Conservation (phyloP, 2,888 invertebrate genomes). For the Merodon equestris region DNA sequence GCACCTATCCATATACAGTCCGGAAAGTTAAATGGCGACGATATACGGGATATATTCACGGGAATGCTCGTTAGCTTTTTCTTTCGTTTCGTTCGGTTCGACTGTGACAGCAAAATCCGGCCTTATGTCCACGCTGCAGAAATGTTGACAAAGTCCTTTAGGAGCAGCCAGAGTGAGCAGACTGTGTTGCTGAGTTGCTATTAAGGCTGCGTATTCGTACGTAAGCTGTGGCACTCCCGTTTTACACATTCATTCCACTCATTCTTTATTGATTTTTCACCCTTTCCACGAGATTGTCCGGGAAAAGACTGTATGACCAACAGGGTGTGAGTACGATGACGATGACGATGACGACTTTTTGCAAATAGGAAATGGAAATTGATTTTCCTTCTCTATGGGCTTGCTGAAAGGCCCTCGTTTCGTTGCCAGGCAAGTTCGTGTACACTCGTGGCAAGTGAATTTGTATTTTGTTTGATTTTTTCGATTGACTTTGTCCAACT, state of each 20-base stretch:
- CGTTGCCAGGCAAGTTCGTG: neutral
- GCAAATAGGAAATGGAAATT: slow-evolving; percentile 64
- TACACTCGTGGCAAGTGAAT: slow-evolving; percentile 5
- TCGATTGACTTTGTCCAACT: slow-evolving; percentile 54
- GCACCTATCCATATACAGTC: slow-evolving; percentile 62
- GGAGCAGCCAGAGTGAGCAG: slow-evolving; percentile 35
- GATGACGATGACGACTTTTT: slow-evolving; percentile 45
- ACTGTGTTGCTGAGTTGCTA: slow-evolving; percentile 12
- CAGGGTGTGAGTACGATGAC: slow-evolving; percentile 1
- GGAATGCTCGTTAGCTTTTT: slow-evolving; percentile 49
- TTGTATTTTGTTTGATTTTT: slow-evolving; percentile 58
- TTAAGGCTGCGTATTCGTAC: slow-evolving; percentile 1
- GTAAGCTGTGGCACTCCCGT: slow-evolving; percentile 63
- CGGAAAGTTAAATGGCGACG: slow-evolving; percentile 15
- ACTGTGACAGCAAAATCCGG: slow-evolving; percentile 50
- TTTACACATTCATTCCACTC: slow-evolving; percentile 66
- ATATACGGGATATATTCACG: slow-evolving; percentile 59
- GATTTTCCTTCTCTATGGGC: slow-evolving; percentile 54
- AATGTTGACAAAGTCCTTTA: slow-evolving; percentile 47
- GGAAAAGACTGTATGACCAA: slow-evolving; percentile 19
- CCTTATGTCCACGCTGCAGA: slow-evolving; percentile 53
- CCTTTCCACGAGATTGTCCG: slow-evolving; percentile 46
- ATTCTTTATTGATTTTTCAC: slow-evolving; percentile 66
- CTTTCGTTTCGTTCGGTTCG: slow-evolving; percentile 10
- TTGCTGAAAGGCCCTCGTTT: neutral